Percentiles rank a stretch among this genome's conserved stretches.
Conservation (phyloP, 2,113 vertebrate genomes). For the Catharus fuscescens region DNA sequence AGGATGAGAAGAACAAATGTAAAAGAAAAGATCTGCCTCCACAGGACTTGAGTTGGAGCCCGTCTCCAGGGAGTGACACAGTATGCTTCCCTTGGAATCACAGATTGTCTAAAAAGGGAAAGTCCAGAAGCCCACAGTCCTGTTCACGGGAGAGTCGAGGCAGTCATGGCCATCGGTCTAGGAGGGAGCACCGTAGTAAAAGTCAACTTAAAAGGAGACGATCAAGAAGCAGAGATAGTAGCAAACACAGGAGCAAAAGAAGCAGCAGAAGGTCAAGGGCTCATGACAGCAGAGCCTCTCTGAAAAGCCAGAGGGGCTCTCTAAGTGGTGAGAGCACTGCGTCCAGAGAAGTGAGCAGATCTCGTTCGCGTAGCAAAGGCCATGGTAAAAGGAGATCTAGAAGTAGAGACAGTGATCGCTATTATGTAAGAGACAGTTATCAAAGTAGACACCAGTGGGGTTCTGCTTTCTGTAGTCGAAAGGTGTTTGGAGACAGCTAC, state of each 20-base stretch:
- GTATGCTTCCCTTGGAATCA: slow-evolving; percentile 53
- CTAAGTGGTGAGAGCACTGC: slow-evolving; percentile 72
- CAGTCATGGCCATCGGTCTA: slow-evolving; percentile 47
- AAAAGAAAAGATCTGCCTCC: neutral
- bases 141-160: slow-evolving; percentile 57
- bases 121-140: slow-evolving; percentile 71
- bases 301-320: slow-evolving; percentile 75
- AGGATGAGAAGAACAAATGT: slow-evolving; percentile 43
- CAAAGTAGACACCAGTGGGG: slow-evolving; percentile 74
- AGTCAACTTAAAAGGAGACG: slow-evolving; percentile 60
- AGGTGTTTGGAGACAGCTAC: slow-evolving; percentile 67
- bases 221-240: slow-evolving; percentile 77
- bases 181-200: slow-evolving; percentile 65
- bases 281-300: slow-evolving; percentile 67
- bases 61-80: slow-evolving; percentile 56
- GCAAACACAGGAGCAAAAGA: slow-evolving; percentile 66
- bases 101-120: slow-evolving; percentile 22
- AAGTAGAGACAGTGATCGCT: slow-evolving; percentile 75
- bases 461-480: slow-evolving; percentile 78
- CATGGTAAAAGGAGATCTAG: slow-evolving; percentile 67
- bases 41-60: slow-evolving; percentile 38
- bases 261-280: slow-evolving; percentile 73
- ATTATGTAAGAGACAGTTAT: slow-evolving; percentile 71
- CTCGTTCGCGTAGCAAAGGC: slow-evolving; percentile 77
- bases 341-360: slow-evolving; percentile 71